phyloP scores from a whole-genome alignment of 2,888 invertebrate genomes.

The Eutolmus rufibarbis region DNA sequence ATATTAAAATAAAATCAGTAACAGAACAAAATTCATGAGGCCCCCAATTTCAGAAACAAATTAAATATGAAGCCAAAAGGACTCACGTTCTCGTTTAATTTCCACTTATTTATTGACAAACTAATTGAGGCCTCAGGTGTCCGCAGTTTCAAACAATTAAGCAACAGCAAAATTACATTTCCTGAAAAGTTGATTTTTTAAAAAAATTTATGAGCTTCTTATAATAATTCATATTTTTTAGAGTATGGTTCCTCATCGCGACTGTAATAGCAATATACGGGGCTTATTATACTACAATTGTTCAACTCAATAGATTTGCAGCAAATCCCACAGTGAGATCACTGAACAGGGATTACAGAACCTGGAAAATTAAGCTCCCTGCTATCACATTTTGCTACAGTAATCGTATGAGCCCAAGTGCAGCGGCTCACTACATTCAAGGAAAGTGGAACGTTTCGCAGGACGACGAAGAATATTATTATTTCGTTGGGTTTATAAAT shows the following conservation, averaged over 20 bases:
- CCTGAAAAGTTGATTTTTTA: not conserved
- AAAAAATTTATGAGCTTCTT: not conserved
- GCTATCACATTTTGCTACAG: conserved; percentile 60
- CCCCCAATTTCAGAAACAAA: not conserved
- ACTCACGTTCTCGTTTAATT: not conserved
- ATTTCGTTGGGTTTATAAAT: conserved; percentile 63
- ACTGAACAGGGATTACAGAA: conserved; percentile 59
- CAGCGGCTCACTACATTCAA: conserved; percentile 53
- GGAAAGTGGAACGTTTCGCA: conserved; percentile 61
- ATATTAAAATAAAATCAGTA: not conserved
- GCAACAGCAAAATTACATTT: not conserved
- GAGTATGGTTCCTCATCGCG: not conserved
- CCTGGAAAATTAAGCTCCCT: conserved; percentile 59
- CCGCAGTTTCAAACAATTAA: not conserved
- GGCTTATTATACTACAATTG: conserved; percentile 52
- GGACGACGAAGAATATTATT: conserved; percentile 61
- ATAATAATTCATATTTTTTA: not conserved
- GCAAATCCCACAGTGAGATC: conserved; percentile 60
- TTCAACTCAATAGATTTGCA: conserved; percentile 55
- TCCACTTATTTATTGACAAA: not conserved
- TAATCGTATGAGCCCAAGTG: conserved; percentile 56
- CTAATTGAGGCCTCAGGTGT: not conserved
- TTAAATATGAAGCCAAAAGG: not conserved
- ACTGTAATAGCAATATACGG: conserved; percentile 47
- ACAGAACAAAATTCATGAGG: not conserved